phyloP scores from a whole-genome alignment of 2,888 invertebrate species.

The Rhagonycha fulva region DNA sequence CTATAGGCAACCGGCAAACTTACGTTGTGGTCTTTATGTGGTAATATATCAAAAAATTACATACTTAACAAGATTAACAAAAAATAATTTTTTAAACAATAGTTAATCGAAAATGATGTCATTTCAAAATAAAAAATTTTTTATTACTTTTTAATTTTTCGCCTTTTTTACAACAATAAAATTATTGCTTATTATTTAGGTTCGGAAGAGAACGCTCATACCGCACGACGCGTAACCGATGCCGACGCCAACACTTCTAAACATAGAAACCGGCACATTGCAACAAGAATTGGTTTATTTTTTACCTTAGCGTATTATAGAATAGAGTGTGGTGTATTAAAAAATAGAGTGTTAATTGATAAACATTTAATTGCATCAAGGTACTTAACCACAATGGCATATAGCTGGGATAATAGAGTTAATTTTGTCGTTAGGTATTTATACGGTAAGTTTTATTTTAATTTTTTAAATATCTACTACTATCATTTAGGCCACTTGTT shows the following conservation, averaged over 20 bases:
- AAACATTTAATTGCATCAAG: neutral
- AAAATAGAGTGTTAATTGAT: conserved; percentile 4
- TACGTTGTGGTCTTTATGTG: no score
- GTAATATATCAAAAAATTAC: no score
- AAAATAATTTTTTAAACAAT: no score
- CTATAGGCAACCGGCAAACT: no score
- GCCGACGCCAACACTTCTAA: conserved; percentile 34
- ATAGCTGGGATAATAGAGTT: conserved; percentile 84
- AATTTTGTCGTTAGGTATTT: conserved; percentile 80
- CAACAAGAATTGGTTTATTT: conserved; percentile 28
- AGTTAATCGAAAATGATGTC: neutral
- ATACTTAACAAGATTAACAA: neutral
- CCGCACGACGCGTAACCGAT: conserved; percentile 15
- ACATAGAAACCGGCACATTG: conserved; percentile 31
- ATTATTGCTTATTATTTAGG: neutral
- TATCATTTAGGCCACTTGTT: conserved; percentile 22
- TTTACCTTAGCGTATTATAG: conserved; percentile 19
- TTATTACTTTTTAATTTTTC: neutral
- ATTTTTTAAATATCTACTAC: neutral
- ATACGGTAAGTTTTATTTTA: conserved; percentile 68
- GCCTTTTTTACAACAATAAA: neutral
- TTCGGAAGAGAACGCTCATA: conserved; percentile 22
- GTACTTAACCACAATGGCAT: conserved; percentile 64
- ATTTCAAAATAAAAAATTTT: neutral
- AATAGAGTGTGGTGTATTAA: conserved; percentile 12